Evolutionary conservation across 2,113 vertebrate species (phyloP), one percentile per base, ranked within the genome.

Genomic region (Ibidorhyncha struthersii): DNA sequence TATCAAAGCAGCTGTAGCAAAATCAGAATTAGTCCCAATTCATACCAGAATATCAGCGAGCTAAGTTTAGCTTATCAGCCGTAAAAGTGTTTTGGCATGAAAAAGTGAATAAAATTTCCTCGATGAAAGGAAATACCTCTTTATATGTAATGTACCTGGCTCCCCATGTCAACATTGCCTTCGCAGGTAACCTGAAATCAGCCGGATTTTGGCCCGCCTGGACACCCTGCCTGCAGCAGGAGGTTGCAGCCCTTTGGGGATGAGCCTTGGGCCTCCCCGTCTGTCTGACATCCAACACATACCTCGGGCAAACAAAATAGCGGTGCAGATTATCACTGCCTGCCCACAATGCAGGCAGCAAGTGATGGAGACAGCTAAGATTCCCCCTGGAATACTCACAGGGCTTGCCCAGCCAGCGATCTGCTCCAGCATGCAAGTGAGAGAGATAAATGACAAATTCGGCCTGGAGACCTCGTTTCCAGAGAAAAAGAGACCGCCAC

Each of bases 141-240:
- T 8, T 11, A 18, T 8, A 10, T 20, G 41, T 9, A 52, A 61
- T 2, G 5, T 4, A 41, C 38, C 32, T 16, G 20, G 30, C 27
- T 78, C 47, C n/a, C 26, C 53, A 14, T 0, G 3, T 10, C 40
- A 13, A 38, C 2, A 1, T 12, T 7, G 45, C 16, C 52, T 50
- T 30, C 30, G 14, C 8, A 55, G 52, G 41, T 6, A n/a, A n/a
- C 72, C 38, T 25, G 26, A 38, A 15, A 30, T 5, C 25, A 34
- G 53, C 29, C 41, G 66, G 41, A 21, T 41, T 69, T 58, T 29
- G 30, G 29, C 49, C 14, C 36, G 52, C 32, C 36, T 22, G 34
- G 45, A 55, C 34, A 59, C 50, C 17, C 8, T 14, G 50, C n/a
- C 65, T n/a, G 32, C 47, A 72, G 59, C 36, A 66, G 40, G 34